Evolutionary conservation across 2,888 invertebrate species (phyloP), one percentile per base, ranked within the genome.

Genomic region (Fragum sueziense): DNA sequence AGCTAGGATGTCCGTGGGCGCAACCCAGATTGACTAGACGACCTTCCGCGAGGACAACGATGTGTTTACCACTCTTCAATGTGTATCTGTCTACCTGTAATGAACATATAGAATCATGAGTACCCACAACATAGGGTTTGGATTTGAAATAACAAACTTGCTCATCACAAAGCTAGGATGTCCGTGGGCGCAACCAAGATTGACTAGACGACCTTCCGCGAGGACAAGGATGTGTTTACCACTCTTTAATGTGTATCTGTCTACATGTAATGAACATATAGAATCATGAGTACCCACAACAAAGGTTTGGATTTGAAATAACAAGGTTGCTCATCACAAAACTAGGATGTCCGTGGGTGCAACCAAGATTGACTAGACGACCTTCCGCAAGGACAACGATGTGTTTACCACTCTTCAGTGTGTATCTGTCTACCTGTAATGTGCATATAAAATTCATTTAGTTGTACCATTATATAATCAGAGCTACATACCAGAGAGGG

Each of bases 161-260:
- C 98, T 98, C 99, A 99, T 99, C 22, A 99, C 99, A 93, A 99
- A 99, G 73, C 98, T 98, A 6, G 99, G 97, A 94, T 99, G 99
- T 47, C 99, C 99, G 90, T 97, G 99, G 37, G 99, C 99, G 94
- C 99, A 99, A 74, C 99, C 99, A 85, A 99, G 95, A 93, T 99
- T 99, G 4, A 99, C 99, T 76, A 99, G 95, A 86, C 99, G 96
- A 51, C 99, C 99, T 93, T 99, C 97, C 33, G 99, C 99, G 82
- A 99, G 94, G 20, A 99, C 94, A 90, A 99, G 97, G 70, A 99
- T 95, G 93, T 99, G 98, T 85, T 96, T 96, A 41, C 99, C 99
- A 94, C 96, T 98, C 74, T 95, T 93, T 89, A 99, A 94, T 86
- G 95, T 96, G 94, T 97, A 99, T 78, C 98, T 95, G 93, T 99